Evolutionary conservation across 2,888 invertebrate species (phyloP).

Genomic region (Tachina lurida): DNA sequence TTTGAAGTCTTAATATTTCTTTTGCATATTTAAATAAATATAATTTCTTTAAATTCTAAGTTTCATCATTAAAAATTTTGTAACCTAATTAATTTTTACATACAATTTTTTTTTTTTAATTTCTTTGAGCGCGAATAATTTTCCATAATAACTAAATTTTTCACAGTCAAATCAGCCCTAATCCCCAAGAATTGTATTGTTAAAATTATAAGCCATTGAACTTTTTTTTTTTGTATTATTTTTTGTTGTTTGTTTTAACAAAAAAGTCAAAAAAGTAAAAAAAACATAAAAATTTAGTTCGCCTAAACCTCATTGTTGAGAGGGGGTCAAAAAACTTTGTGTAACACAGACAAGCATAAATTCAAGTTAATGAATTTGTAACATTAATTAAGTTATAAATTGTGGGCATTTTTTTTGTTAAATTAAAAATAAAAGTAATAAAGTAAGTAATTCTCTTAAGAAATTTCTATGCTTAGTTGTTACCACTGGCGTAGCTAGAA

Average conservation of each 20-base stretch:
- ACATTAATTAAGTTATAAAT: neutral
- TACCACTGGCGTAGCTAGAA: too few relatives aligned
- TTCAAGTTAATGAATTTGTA: neutral
- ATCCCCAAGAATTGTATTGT: too few relatives aligned
- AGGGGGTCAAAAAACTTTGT: constrained; percentile 45
- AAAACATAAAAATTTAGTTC: neutral
- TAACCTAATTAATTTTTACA: too few relatives aligned
- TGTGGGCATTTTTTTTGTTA: neutral
- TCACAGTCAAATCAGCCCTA: too few relatives aligned
- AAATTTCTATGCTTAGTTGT: neutral
- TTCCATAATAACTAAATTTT: too few relatives aligned
- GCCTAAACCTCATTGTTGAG: constrained; percentile 48
- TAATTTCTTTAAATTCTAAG: too few relatives aligned
- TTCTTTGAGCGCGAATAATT: too few relatives aligned
- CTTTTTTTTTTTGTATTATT: neutral
- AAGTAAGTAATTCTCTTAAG: neutral
- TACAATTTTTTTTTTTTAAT: too few relatives aligned
- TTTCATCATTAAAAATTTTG: too few relatives aligned
- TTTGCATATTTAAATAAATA: too few relatives aligned
- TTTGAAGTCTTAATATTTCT: too few relatives aligned
- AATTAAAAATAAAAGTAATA: neutral
- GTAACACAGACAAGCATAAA: constrained; percentile 37
- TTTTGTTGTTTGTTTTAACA: neutral
- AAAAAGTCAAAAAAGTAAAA: neutral
- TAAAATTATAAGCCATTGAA: neutral